These are phyloP conservation scores for Polypedilum vanderplanki DNA, from an alignment of 1,140 invertebrate species.

Conservation along the genomic window DNA sequence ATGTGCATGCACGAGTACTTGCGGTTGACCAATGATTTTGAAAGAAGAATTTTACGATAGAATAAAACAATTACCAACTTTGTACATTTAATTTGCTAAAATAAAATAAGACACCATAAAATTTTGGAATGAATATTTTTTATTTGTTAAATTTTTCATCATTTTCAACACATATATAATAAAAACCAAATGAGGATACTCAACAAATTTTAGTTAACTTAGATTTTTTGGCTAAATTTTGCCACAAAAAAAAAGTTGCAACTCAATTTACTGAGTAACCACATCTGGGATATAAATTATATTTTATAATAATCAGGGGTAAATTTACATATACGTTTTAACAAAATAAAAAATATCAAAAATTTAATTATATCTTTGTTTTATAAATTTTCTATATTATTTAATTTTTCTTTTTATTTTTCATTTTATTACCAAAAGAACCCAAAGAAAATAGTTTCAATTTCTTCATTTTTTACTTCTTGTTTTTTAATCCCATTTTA, in stretches of 20 bases:
- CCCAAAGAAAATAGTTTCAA: constrained; percentile 20
- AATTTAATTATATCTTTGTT: constrained; percentile 21
- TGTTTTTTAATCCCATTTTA: not conserved
- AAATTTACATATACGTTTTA: constrained; percentile 25
- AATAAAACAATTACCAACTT: no score
- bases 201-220: not conserved
- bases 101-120: no score
- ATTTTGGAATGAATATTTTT: constrained; percentile 23
- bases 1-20: not conserved
- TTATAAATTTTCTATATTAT: constrained; percentile 19
- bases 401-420: not conserved
- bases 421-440: not conserved
- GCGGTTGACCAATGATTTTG: not conserved
- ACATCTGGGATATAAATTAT: not conserved
- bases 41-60: not conserved
- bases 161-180: constrained; percentile 22
- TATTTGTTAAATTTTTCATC: constrained; percentile 11
- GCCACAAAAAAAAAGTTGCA: no score
- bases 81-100: no score
- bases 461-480: not conserved
- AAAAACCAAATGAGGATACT: not conserved
- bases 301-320: constrained; percentile 15
- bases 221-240: no score
- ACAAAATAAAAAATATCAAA: constrained; percentile 29
- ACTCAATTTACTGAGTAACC: no score